Percentiles rank a stretch among this genome's conserved stretches.
These are phyloP conservation scores for Drosophila anceps DNA, from an alignment of 2,888 invertebrate species.

Conservation along the genomic window DNA sequence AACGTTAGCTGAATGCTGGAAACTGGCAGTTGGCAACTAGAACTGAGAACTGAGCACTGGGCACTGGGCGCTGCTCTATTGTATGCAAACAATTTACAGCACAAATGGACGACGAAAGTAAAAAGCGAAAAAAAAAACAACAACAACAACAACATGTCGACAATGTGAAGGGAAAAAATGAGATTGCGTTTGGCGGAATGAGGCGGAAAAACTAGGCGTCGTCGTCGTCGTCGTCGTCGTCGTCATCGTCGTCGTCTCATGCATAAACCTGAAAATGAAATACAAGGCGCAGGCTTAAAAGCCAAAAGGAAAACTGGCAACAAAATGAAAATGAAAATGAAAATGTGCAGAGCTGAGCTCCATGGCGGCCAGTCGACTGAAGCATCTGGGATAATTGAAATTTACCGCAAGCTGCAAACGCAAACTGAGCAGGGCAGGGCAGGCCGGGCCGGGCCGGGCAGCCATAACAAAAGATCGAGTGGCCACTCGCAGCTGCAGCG, in stretches of 20 bases:
- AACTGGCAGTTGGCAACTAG: neutral
- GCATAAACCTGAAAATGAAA: slow-evolving; percentile 76
- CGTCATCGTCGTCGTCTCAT: slow-evolving; percentile 42
- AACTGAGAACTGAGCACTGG: slow-evolving; percentile 12
- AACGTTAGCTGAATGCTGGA: neutral
- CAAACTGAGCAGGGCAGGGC: neutral
- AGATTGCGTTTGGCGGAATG: slow-evolving; percentile 58
- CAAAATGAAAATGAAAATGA: slow-evolving; percentile 35
- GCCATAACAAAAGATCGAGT: slow-evolving; percentile 20
- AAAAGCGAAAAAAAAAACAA: slow-evolving; percentile 16
- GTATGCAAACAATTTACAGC: slow-evolving; percentile 78
- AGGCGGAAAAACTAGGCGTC: slow-evolving; percentile 66
- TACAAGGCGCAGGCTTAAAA: slow-evolving; percentile 53
- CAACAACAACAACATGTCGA: slow-evolving; percentile 37
- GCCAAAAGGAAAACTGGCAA: slow-evolving; percentile 23
- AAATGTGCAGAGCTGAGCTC: slow-evolving; percentile 32
- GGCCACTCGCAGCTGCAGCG: slow-evolving; percentile 1
- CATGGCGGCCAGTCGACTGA: slow-evolving; percentile 37
- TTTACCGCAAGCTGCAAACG: slow-evolving; percentile 55
- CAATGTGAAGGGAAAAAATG: slow-evolving; percentile 38
- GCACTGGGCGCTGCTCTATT: slow-evolving; percentile 50
- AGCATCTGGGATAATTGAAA: slow-evolving; percentile 74
- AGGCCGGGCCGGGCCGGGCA: neutral
- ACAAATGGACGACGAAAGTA: slow-evolving; percentile 58
- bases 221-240: slow-evolving; percentile 47